These are phyloP conservation scores for Cyclura pinguis DNA, from an alignment of 2,797 vertebrate genomes.

Conservation along the genomic window DNA sequence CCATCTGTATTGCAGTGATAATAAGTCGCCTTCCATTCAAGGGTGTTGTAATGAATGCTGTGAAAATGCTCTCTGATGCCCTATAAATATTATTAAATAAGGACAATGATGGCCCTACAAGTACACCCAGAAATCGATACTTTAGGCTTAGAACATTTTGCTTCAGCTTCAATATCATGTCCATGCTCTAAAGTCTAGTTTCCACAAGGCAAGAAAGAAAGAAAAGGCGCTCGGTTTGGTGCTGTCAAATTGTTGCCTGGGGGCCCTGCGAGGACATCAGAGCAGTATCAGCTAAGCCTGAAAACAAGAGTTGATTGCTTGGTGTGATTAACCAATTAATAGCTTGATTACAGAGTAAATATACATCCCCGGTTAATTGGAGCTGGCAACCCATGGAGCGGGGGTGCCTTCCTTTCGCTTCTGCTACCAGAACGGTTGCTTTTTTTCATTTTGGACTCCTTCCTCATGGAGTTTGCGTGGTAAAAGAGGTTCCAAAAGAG, in stretches of 20 bases:
- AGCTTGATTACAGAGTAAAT: constrained; percentile 47
- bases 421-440: not conserved
- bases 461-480: no score
- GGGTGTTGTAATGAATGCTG: no score
- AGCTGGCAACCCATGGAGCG: not conserved
- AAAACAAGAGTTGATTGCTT: constrained; percentile 33
- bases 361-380: constrained; percentile 41
- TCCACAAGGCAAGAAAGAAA: not conserved
- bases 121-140: accelerated
- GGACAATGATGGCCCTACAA: no score
- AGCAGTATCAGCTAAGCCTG: constrained; percentile 22
- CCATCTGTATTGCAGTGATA: no score
- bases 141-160: not conserved
- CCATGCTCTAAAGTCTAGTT: constrained; percentile 26
- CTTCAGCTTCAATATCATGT: constrained; percentile 21
- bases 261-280: constrained; percentile 36
- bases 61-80: no score
- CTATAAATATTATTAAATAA: no score
- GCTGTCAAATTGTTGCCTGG: constrained; percentile 20
- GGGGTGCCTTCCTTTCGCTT: not conserved
- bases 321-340: constrained; percentile 52
- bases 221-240: not conserved
- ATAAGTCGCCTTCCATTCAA: no score
- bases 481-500: no score
- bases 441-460: not conserved